Evolutionary conservation across 2,113 vertebrate genomes (phyloP).

Genomic region (Osmerus mordax): DNA sequence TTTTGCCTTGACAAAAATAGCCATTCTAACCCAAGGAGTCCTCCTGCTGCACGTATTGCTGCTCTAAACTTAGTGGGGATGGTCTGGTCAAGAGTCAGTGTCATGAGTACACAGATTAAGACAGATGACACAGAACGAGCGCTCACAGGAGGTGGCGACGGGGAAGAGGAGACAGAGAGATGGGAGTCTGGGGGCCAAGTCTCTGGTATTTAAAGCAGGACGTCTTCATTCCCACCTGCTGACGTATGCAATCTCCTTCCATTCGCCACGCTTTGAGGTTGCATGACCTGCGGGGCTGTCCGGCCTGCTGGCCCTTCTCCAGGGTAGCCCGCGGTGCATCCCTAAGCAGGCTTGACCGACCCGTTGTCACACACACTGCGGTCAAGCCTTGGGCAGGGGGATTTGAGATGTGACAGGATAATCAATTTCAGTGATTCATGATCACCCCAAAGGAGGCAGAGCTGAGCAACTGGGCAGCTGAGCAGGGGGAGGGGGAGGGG

Average conservation of each 20-base stretch:
- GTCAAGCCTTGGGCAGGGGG: constrained; percentile 58
- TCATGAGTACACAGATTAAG: constrained; percentile 52
- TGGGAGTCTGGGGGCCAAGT: constrained; percentile 12
- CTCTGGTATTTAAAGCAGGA: constrained; percentile 57
- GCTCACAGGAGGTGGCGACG: constrained; percentile 37
- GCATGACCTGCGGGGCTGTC: constrained; percentile 58
- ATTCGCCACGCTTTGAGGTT: constrained; percentile 59
- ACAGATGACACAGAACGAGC: constrained; percentile 43
- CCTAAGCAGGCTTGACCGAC: constrained; percentile 70
- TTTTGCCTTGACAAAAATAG: no score
- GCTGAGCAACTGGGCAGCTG: constrained; percentile 55
- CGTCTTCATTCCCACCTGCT: constrained; percentile 66
- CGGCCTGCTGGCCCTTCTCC: constrained; percentile 44
- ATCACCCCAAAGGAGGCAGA: constrained; percentile 47
- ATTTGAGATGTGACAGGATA: constrained; percentile 71
- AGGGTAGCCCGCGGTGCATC: constrained; percentile 42
- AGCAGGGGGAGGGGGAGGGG: constrained; percentile 46
- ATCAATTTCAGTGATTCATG: constrained; percentile 74
- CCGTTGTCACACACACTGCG: constrained; percentile 65
- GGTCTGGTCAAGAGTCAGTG: constrained; percentile 23
- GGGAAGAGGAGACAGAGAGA: constrained; percentile 39
- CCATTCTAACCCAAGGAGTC: constrained; percentile 13
- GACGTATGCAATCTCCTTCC: constrained; percentile 57
- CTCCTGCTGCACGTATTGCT: constrained; percentile 25
- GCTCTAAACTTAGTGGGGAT: constrained; percentile 27